These are phyloP conservation scores for Ctenoplectra terminalis DNA, from an alignment of 1,140 invertebrate genomes.

Conservation along the genomic window DNA sequence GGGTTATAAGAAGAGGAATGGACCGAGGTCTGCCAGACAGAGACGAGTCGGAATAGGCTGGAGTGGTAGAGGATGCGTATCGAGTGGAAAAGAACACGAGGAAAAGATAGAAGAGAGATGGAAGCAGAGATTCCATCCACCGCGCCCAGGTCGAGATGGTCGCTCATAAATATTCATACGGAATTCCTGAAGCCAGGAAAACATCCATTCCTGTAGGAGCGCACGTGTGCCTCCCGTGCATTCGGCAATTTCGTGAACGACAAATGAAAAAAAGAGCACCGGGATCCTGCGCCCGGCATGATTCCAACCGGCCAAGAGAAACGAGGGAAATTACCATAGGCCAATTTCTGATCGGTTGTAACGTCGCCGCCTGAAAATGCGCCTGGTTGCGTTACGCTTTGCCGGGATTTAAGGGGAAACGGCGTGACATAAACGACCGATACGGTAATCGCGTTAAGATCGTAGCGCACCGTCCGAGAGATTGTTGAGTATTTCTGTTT, in stretches of 20 bases:
- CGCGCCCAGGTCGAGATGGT: constrained; percentile 75
- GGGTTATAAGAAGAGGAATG: not conserved
- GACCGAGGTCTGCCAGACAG: not conserved
- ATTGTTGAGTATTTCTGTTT: not conserved
- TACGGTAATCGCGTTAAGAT: not conserved
- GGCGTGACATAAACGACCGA: not conserved
- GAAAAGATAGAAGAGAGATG: not conserved
- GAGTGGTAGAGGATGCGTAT: not conserved
- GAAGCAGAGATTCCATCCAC: constrained; percentile 63
- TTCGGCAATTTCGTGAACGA: constrained; percentile 57
- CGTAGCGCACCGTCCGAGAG: too few relatives aligned
- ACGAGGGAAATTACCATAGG: constrained; percentile 50
- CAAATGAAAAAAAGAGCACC: constrained; percentile 48
- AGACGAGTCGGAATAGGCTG: not conserved
- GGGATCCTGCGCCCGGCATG: not conserved
- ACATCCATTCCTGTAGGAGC: constrained; percentile 73
- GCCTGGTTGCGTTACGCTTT: not conserved
- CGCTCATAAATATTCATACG: constrained; percentile 80
- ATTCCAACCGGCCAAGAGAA: constrained; percentile 27
- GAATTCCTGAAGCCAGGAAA: constrained; percentile 76
- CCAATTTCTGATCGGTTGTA: constrained; percentile 44
- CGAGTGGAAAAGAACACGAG: not conserved
- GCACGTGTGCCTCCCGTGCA: constrained; percentile 49
- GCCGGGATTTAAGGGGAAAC: not conserved
- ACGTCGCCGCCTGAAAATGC: constrained; percentile 4